Conservation (phyloP, 2,113 vertebrate genomes). For the Malurus elegans region DNA sequence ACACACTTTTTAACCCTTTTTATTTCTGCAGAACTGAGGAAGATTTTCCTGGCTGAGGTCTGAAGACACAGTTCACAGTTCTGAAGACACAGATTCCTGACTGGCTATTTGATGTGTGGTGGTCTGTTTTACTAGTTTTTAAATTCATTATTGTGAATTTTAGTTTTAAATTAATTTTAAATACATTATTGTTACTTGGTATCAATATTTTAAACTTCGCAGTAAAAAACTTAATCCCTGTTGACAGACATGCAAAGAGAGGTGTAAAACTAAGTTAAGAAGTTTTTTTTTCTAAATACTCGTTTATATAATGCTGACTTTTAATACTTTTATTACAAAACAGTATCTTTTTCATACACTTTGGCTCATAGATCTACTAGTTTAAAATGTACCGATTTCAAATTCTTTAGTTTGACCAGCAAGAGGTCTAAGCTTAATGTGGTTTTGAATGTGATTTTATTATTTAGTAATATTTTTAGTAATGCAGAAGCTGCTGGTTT, state of each 20-base stretch:
- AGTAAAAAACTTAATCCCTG: not conserved
- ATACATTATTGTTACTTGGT: not conserved
- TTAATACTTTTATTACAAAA: slow-evolving; percentile 19
- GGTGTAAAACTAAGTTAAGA: not conserved
- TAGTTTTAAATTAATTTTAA: not conserved
- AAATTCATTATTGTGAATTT: not conserved
- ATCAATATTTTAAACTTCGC: not conserved
- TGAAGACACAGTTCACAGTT: not conserved
- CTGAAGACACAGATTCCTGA: not conserved
- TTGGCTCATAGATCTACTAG: not conserved
- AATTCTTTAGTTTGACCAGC: not conserved
- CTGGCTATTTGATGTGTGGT: not conserved
- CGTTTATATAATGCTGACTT: not conserved
- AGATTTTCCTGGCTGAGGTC: not conserved
- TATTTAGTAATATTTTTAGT: slow-evolving; percentile 42
- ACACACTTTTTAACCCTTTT: not conserved
- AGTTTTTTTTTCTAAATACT: not conserved
- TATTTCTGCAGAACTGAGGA: not conserved
- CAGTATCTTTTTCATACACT: not conserved
- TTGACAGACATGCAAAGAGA: not conserved
- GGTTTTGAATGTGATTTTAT: slow-evolving; percentile 39
- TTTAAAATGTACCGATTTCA: slow-evolving; percentile 9
- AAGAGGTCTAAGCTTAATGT: not conserved
- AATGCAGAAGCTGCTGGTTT: slow-evolving; percentile 15
- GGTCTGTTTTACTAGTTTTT: not conserved